Evolutionary conservation across 2,113 vertebrate genomes (phyloP).

Genomic region (Bettongia penicillata): DNA sequence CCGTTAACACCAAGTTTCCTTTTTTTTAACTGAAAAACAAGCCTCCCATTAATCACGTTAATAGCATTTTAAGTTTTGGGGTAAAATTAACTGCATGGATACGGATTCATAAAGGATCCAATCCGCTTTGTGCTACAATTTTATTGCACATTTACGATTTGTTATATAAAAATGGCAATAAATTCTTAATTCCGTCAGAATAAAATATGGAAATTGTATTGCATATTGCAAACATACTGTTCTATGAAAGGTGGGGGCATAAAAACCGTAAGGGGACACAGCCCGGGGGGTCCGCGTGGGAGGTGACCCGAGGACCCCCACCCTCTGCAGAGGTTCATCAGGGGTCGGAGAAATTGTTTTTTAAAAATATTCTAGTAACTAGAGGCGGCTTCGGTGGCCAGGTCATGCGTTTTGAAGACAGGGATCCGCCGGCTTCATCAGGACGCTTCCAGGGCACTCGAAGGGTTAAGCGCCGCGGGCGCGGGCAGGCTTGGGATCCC

Average conservation of each 20-base stretch:
- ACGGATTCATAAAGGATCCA: too few species aligned
- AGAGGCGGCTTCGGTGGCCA: not conserved
- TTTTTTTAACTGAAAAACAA: too few species aligned
- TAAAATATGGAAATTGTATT: not conserved
- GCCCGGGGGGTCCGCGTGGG: not conserved
- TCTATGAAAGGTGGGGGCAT: not conserved
- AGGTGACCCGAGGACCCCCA: not conserved
- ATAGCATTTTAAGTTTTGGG: too few species aligned
- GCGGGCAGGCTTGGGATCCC: not conserved
- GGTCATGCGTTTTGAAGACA: not conserved
- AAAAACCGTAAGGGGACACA: not conserved
- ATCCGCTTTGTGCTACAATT: too few species aligned
- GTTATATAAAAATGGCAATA: too few species aligned
- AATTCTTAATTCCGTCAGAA: not conserved
- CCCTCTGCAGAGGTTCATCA: too few species aligned
- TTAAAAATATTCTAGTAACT: not conserved
- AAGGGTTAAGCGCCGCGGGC: too few species aligned
- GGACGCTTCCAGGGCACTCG: not conserved
- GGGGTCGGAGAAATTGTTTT: not conserved
- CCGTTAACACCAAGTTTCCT: too few species aligned
- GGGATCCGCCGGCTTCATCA: not conserved
- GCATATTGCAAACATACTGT: not conserved
- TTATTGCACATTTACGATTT: too few species aligned
- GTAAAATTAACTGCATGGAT: too few species aligned
- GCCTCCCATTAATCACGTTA: too few species aligned